Base-by-base conservation (phyloP, 2,797 vertebrate genomes). In the Chromobotia macracanthus region DNA sequence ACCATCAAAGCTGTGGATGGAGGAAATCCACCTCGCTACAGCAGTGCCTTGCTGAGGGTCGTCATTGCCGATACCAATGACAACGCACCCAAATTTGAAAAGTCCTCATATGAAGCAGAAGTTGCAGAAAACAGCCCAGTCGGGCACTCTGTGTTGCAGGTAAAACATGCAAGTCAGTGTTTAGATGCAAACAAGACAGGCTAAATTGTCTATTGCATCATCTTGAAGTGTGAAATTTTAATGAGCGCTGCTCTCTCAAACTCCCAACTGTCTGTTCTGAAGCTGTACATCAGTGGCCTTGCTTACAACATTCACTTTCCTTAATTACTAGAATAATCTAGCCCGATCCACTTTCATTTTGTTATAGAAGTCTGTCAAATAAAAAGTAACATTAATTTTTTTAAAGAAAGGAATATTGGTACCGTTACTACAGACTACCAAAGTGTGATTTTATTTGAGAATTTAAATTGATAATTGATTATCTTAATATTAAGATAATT, bases 1-100 rank as follows among this genome's bases (percentile, higher is more conserved):
- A 99, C 95, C 82, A 97, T 99, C 90, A 97, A 96, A 87, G 97
- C 96, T 38, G 96, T 98, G 91, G 98, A 99, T 1, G 98, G 98
- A 10, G 98, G 98, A 61, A 96, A 90, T 82, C 96, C 97, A 0
- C 93, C 96, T 0, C 95, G 98, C 9, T 96, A 96, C 15, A 99
- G 96, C 92, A 98, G 96, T 0, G 97, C 97, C 86, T 91, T 99
- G 88, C 94, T 99, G 18, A 94, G 97, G 66, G 96, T 99, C 85
- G 94, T 97, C 2, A 95, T 99, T 85, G 94, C 96, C 0, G 98
- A 99, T 83, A 96, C 96, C 86, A 99, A 99, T 0, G 98, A 99
- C 90, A 99, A 99, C 0, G 89, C 95, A 0, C 98, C 98, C 70
- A 97, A 96, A 85, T 99, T 99, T 0, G 98, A 99, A 89, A 96